phyloP scores from a whole-genome alignment of 2,888 invertebrate species.

The Chrysopilus asiliformis region DNA sequence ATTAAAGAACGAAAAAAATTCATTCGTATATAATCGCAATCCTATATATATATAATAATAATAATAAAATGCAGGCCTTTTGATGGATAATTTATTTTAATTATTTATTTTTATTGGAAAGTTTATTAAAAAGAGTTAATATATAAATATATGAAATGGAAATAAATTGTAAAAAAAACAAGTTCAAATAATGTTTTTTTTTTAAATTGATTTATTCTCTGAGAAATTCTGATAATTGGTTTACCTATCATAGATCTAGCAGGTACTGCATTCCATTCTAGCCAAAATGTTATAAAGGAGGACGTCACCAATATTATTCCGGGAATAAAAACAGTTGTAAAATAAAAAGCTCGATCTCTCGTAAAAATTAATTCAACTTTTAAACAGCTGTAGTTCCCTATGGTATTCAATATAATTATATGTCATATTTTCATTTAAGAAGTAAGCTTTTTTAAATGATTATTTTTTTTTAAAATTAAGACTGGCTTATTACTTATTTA shows the following conservation, averaged over 20 bases:
- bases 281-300: slow-evolving; percentile 95
- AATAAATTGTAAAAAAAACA: slow-evolving; percentile 5
- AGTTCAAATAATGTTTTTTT: not conserved
- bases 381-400: slow-evolving; percentile 94
- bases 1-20: no score
- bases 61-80: no score
- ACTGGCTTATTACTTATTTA: no score
- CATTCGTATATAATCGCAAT: no score
- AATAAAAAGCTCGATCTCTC: slow-evolving; percentile 91
- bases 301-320: slow-evolving; percentile 92
- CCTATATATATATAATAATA: no score
- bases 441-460: slow-evolving; percentile 19
- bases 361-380: slow-evolving; percentile 89
- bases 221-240: not conserved
- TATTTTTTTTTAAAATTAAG: not conserved
- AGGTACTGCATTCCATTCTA: slow-evolving; percentile 95
- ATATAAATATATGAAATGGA: not conserved
- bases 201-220: not conserved
- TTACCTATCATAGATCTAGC: slow-evolving; percentile 91
- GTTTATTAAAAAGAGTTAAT: no score
- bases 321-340: slow-evolving; percentile 93
- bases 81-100: no score
- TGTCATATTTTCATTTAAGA: slow-evolving; percentile 13
- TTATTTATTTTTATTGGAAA: no score
- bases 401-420: slow-evolving; percentile 1